phyloP scores from a whole-genome alignment of 2,797 vertebrate species.

The Sphenodon punctatus region DNA sequence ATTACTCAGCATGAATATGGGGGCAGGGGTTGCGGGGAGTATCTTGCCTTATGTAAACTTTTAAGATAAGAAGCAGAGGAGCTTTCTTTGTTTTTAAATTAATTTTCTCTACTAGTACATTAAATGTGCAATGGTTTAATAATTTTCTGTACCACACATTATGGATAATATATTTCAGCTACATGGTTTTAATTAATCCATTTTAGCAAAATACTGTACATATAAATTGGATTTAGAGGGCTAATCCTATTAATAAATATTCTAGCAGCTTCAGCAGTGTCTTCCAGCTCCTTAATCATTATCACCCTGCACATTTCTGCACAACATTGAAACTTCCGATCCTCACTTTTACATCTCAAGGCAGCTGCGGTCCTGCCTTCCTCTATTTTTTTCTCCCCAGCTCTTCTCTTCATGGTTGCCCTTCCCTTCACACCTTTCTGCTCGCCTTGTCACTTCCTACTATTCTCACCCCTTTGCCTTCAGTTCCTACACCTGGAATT shows the following conservation, averaged over 20 bases:
- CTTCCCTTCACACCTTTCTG: background rate
- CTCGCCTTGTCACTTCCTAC: background rate
- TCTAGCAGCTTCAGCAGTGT: background rate
- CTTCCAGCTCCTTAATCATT: background rate
- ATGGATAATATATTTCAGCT: constrained; percentile 11
- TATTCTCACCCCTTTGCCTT: background rate
- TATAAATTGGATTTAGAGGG: constrained; percentile 37
- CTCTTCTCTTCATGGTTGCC: background rate
- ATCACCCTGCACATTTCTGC: background rate
- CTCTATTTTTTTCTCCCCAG: background rate
- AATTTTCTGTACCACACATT: background rate
- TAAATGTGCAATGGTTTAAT: background rate
- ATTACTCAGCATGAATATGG: background rate
- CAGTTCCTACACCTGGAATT: background rate
- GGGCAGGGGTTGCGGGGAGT: too few species aligned
- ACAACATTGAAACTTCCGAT: constrained; percentile 39
- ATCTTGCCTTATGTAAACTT: background rate
- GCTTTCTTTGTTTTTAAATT: constrained; percentile 12
- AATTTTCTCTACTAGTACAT: background rate
- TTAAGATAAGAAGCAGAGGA: background rate
- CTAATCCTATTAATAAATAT: constrained; percentile 54
- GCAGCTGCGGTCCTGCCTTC: background rate
- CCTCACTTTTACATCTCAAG: background rate
- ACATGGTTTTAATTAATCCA: constrained; percentile 39
- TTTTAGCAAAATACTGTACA: background rate